Percentiles rank a stretch among this genome's conserved stretches.
Conservation (phyloP, 2,888 invertebrate genomes). For the Clusia tigrina region DNA sequence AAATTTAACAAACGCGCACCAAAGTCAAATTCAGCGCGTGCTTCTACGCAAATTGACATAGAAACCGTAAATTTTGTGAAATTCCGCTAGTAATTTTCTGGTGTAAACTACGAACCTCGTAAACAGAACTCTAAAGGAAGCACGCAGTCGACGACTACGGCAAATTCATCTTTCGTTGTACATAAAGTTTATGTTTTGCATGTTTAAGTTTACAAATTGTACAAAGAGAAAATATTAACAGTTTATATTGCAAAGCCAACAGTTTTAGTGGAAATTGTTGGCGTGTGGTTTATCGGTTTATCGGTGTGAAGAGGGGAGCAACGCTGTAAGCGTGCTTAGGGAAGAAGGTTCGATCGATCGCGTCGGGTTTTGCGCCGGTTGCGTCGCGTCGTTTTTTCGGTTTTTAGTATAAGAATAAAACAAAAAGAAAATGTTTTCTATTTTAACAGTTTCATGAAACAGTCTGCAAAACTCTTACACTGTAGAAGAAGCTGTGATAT, state of each 20-base stretch:
- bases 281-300: neutral
- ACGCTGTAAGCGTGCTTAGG: neutral
- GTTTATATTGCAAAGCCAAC: neutral
- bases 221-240: neutral
- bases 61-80: neutral
- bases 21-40: conserved; percentile 9
- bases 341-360: neutral
- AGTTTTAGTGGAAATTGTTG: neutral
- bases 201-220: neutral
- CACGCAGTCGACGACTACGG: neutral
- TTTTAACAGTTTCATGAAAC: neutral
- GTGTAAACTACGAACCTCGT: too few species aligned
- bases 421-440: neutral
- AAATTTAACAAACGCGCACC: neutral
- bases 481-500: conserved; percentile 52
- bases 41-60: neutral
- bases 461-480: conserved; percentile 7
- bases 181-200: neutral
- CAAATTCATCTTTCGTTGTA: conserved; percentile 19
- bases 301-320: neutral
- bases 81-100: neutral
- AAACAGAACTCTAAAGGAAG: neutral
- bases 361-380: conserved; percentile 13
- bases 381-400: conserved; percentile 14
- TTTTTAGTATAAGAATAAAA: neutral